phyloP scores from a whole-genome alignment of 2,113 vertebrate genomes.

The Stigmatopora nigra region DNA sequence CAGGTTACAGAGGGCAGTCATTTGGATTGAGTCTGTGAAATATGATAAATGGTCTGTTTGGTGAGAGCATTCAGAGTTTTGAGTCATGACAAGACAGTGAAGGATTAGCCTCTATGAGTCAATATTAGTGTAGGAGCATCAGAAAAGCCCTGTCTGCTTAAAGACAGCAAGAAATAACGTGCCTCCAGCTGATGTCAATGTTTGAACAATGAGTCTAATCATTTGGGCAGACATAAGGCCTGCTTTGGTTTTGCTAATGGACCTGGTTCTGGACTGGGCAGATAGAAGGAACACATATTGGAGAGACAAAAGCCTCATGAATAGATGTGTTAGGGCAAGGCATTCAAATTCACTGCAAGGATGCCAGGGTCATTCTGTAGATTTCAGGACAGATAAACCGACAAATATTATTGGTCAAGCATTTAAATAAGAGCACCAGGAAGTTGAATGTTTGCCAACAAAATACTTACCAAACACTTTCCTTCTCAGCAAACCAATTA shows the following conservation, averaged over 20 bases:
- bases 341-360: neutral
- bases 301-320: conserved; percentile 7
- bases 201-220: conserved; percentile 67
- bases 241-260: conserved; percentile 49
- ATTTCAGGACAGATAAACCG: neutral
- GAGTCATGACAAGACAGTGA: conserved; percentile 57
- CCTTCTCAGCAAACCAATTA: no score
- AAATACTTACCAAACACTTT: no score
- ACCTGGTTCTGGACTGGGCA: conserved; percentile 29
- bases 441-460: no score
- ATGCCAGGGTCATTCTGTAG: neutral
- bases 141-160: conserved; percentile 58
- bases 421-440: no score
- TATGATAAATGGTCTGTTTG: conserved; percentile 63
- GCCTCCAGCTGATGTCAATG: conserved; percentile 67
- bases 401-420: neutral
- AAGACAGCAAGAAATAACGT: conserved; percentile 56
- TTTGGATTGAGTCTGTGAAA: conserved; percentile 41
- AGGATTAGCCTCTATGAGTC: conserved; percentile 62
- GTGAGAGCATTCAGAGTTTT: conserved; percentile 50
- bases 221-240: conserved; percentile 58
- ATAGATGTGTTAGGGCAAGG: neutral
- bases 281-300: conserved; percentile 28
- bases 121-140: conserved; percentile 64
- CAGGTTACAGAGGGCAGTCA: conserved; percentile 25